Evolutionary conservation across 1,140 invertebrate species (phyloP).

Genomic region (Megalonaias nervosa): DNA sequence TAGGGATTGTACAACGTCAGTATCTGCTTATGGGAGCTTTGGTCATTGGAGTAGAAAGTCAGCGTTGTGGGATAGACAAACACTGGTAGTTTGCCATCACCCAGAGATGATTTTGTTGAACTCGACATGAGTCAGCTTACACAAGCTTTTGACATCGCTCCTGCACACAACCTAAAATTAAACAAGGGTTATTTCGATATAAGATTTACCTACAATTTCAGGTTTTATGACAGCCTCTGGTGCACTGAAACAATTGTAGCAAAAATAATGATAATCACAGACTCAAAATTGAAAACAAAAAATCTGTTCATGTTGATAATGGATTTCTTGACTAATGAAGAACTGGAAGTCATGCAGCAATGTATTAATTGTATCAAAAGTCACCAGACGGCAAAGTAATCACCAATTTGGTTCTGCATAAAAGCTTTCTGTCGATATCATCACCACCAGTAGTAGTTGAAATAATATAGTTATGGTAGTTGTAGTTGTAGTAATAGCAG

Average conservation of each 20-base stretch:
- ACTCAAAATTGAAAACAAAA: neutral
- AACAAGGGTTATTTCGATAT: neutral
- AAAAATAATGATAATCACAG: constrained; percentile 7
- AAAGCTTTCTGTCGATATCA: no score
- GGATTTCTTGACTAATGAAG: no score
- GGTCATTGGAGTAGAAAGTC: constrained; percentile 84
- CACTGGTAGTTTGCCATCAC: constrained; percentile 76
- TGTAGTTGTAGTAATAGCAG: no score
- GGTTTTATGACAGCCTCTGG: neutral
- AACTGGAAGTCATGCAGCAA: no score
- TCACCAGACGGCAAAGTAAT: no score
- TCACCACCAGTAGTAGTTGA: no score
- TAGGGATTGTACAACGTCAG: constrained; percentile 92
- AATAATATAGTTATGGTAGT: no score
- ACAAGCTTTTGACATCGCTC: no score
- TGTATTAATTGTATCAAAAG: no score
- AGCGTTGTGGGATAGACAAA: constrained; percentile 87
- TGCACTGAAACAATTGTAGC: neutral
- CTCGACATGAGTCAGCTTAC: no score
- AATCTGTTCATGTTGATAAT: neutral
- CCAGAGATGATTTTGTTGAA: constrained; percentile 1
- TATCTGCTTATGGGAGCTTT: constrained; percentile 85
- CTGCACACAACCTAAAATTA: no score
- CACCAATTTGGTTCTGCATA: no score
- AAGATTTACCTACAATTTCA: neutral